Percentiles rank a stretch among this genome's conserved stretches.
Evolutionary conservation across 2,888 invertebrate genomes (phyloP).

Genomic region (Diloba caeruleocephala): DNA sequence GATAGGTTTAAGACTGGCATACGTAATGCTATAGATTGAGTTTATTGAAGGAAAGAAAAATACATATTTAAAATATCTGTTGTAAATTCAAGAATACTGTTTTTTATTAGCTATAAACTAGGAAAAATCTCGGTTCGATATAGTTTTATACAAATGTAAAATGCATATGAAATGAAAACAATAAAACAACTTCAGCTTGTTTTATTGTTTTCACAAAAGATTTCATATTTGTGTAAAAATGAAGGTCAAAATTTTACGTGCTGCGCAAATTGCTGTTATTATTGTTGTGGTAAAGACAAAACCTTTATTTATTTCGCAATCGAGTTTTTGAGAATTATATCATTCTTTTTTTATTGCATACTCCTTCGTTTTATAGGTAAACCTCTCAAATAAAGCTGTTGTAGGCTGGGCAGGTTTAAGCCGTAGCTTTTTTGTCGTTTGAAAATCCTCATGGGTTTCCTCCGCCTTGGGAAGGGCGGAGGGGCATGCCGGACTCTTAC

Average conservation of each 20-base stretch:
- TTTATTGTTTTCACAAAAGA: slow-evolving; percentile 9
- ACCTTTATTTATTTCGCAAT: neutral
- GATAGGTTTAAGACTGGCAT: no score
- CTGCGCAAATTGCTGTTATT: slow-evolving; percentile 31
- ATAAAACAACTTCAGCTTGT: slow-evolving; percentile 9
- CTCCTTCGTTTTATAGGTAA: no score
- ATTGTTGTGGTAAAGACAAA: slow-evolving; percentile 33
- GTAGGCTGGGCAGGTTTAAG: no score
- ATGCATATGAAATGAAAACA: slow-evolving; percentile 28
- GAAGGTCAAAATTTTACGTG: slow-evolving; percentile 36
- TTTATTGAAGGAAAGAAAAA: neutral
- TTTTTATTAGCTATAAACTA: slow-evolving; percentile 29
- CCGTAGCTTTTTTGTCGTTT: no score
- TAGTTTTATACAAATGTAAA: slow-evolving; percentile 26
- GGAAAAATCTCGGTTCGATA: slow-evolving; percentile 24
- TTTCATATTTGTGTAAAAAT: slow-evolving; percentile 30
- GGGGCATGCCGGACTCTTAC: no score
- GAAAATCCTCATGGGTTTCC: no score
- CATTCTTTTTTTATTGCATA: neutral
- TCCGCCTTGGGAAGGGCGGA: no score
- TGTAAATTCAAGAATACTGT: slow-evolving; percentile 7
- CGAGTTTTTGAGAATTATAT: no score
- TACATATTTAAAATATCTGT: neutral
- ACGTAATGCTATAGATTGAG: no score
- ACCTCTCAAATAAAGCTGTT: no score